Evolutionary conservation across 2,797 vertebrate genomes (phyloP), one percentile per base, ranked within the genome.

Genomic region (Otus scops): DNA sequence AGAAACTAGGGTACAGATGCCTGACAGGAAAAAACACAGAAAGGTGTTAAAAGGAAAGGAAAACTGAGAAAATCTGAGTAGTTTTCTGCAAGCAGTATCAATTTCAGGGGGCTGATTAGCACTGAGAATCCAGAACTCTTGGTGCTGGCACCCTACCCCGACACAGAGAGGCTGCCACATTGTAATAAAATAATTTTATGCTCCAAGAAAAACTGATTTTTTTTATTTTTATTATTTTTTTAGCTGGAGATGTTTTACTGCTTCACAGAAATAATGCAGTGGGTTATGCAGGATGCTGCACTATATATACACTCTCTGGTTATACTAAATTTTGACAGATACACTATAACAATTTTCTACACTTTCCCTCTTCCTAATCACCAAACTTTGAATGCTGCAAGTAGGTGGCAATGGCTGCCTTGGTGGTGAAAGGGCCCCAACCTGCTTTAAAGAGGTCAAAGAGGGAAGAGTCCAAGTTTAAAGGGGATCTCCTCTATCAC

Each of bases 381-480:
- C 13, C 56, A 57, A 73, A 89, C 11, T 63, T 67, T n/a, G 65
- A 78, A 71, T 34, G 10, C 2, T 39, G 32, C 21, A 45, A 39
- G 27, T 22, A 65, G 34, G 13, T 73, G 34, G 7, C 10, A 68
- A 20, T 39, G 67, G 16, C 23, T 18, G 81, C 7, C 8, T 88
- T 19, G 5, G 10, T 57, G 21, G 6, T 3, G 5, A 80, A 85
- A 83, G 10, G 7, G 26, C 11, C 10, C 14, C 0, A 0, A 3
- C 4, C 14, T 79, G 8, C 23, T 85, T 57, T 89, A 16, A 78
- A 78, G 34, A 30, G 0, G 18, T 60, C n/a, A 24, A 24, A 54
- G 24, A 59, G 10, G 6, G 10, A 89, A 80, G 26, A 53, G 21
- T 51, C 13, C 10, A 50, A 28, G 6, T 64, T 56, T 74, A 14